Evolutionary conservation across 2,888 invertebrate genomes (phyloP).

Genomic region (Cenopis cana): DNA sequence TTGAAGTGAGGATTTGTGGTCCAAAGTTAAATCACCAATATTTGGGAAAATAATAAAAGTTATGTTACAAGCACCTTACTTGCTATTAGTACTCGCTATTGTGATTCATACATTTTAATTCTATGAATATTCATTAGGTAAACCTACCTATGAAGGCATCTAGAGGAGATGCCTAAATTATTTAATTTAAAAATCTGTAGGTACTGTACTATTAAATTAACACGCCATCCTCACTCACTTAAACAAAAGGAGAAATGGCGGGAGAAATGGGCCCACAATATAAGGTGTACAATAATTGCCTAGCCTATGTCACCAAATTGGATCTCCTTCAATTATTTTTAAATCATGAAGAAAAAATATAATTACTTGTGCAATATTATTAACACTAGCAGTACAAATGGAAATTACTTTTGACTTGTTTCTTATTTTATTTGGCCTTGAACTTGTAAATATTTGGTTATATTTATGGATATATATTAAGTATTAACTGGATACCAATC

Average conservation of each 20-base stretch:
- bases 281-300: too few relatives aligned
- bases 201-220: not conserved
- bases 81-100: too few relatives aligned
- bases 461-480: not conserved
- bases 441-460: not conserved
- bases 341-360: not conserved
- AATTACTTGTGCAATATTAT: not conserved
- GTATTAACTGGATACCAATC: constrained; percentile 1
- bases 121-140: not conserved
- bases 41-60: not conserved
- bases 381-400: not conserved
- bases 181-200: not conserved
- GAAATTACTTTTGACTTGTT: not conserved
- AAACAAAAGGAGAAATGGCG: too few relatives aligned
- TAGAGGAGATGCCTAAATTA: not conserved
- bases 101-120: not conserved
- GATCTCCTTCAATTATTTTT: not conserved
- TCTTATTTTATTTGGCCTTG: not conserved
- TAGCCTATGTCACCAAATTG: not conserved
- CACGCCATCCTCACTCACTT: not conserved
- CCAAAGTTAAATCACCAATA: constrained; percentile 21
- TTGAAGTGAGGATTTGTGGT: constrained; percentile 18
- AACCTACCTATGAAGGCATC: not conserved
- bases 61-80: not conserved
- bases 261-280: too few relatives aligned